phyloP scores from a whole-genome alignment of 1,140 invertebrate genomes.

The Mya arenaria region DNA sequence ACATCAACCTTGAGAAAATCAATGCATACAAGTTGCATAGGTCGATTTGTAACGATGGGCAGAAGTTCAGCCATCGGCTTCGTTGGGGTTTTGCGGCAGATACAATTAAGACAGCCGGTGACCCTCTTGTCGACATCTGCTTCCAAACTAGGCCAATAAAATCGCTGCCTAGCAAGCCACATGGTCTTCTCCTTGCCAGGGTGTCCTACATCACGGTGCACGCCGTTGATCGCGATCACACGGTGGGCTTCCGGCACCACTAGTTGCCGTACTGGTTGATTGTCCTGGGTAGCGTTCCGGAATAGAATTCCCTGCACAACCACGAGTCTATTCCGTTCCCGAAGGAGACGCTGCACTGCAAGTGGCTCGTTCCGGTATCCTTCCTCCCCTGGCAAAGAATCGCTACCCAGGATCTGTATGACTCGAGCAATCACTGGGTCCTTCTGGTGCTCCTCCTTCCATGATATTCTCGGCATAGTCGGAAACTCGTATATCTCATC shows the following conservation, averaged over 20 bases:
- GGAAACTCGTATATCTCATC: background rate
- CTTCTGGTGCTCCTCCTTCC: too few relatives aligned
- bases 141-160: constrained; percentile 30
- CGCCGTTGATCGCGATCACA: background rate
- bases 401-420: too few relatives aligned
- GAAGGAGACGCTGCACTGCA: too few relatives aligned
- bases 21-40: constrained; percentile 24
- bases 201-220: constrained; percentile 38
- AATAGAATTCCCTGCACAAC: too few relatives aligned
- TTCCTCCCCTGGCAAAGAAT: too few relatives aligned
- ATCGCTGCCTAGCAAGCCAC: constrained; percentile 19
- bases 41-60: background rate
- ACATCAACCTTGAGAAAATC: constrained; percentile 23
- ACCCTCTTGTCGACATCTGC: constrained; percentile 3
- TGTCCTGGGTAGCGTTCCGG: too few relatives aligned
- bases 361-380: too few relatives aligned
- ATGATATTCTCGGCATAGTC: too few relatives aligned
- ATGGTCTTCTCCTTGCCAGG: constrained; percentile 28
- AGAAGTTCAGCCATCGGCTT: constrained; percentile 2
- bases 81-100: constrained; percentile 12
- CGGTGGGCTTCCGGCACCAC: too few relatives aligned
- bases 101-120: background rate
- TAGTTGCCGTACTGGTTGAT: too few relatives aligned
- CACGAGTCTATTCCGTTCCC: too few relatives aligned
- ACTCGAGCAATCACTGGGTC: too few relatives aligned